Evolutionary conservation across 1,140 invertebrate genomes (phyloP), one percentile per base, ranked within the genome.

Genomic region (Meloidogyne floridensis): DNA sequence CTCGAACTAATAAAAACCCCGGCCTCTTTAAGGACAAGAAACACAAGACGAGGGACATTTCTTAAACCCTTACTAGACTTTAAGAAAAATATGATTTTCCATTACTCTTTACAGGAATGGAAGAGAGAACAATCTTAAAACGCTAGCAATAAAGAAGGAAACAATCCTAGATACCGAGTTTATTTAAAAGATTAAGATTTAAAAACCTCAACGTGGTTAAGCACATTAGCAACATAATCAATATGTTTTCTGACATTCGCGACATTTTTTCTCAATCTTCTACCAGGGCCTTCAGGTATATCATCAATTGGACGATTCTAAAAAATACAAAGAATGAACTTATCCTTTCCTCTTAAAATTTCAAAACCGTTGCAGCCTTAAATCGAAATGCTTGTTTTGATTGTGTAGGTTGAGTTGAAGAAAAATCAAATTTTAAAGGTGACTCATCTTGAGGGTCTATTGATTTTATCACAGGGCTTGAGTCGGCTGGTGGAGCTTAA

Each of bases 181-280:
- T 0, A 47, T 79, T 65, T 11, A 3, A n/a, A 7, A 15, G 6
- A 2, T n/a, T 20, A 82, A 73, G 3, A 3, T 3, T 73, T n/a
- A 32, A 82, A 13, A 42, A 85, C 84, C 43, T 85, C 84, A n/a
- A 86, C 71, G 81, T 85, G 85, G 54, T 86, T 86, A 42, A 85
- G 70, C 13, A 83, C 84, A 65, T 84, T 85, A 2, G 85, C 86
- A 18, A 87, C 75, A 72, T 87, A 86, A 79, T 86, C 85, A 13
- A 86, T 86, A 70, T 86, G 85, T 72, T 86, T 87, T 18, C 85
- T 81, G 18, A 86, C 85, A 32, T 86, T 87, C n/a, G 85, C 85
- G 15, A 86, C 86, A 82, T 86, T 86, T 72, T 87, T 86, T 43
- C 85, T 75, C 15, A 86, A 75, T 47, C 85, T 69, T 71, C 85